Percentiles rank a stretch among this genome's conserved stretches.
These are phyloP conservation scores for Myripristis jacobus DNA, from an alignment of 2,797 vertebrate genomes.

Conservation along the genomic window DNA sequence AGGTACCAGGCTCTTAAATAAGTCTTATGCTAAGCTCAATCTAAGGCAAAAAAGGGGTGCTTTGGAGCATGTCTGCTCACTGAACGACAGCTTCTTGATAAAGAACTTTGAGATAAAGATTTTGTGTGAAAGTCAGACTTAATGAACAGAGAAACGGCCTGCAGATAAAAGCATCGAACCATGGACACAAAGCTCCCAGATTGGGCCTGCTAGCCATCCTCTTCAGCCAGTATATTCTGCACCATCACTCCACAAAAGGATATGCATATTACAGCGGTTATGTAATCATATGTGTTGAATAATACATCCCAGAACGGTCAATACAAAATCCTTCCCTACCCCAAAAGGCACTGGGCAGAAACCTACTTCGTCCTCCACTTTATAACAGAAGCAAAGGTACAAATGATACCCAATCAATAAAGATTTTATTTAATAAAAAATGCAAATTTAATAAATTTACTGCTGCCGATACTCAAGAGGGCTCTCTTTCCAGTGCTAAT, in stretches of 20 bases:
- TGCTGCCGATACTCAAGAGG: not conserved
- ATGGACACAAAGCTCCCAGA: constrained; percentile 35
- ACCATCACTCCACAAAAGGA: constrained; percentile 30
- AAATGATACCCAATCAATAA: not conserved
- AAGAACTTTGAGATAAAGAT: no score
- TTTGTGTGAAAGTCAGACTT: constrained; percentile 6
- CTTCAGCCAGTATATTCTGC: constrained; percentile 17
- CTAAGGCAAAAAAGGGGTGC: not conserved
- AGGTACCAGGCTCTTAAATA: not conserved
- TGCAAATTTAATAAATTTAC: not conserved
- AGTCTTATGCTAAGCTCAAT: not conserved
- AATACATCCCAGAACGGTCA: constrained; percentile 41
- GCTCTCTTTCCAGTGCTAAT: not conserved
- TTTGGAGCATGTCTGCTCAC: no score
- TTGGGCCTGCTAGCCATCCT: constrained; percentile 34
- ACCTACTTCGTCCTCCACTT: not conserved
- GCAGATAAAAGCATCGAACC: constrained; percentile 1
- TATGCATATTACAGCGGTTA: not conserved
- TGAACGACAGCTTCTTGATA: no score
- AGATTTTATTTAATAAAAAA: not conserved
- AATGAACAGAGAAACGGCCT: constrained; percentile 15
- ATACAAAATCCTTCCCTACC: constrained; percentile 26
- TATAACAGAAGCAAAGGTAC: constrained; percentile 15
- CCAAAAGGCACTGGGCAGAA: constrained; percentile 22
- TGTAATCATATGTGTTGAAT: constrained; percentile 37